Evolutionary conservation across 1,140 invertebrate genomes (phyloP).

Genomic region (Ruditapes philippinarum): DNA sequence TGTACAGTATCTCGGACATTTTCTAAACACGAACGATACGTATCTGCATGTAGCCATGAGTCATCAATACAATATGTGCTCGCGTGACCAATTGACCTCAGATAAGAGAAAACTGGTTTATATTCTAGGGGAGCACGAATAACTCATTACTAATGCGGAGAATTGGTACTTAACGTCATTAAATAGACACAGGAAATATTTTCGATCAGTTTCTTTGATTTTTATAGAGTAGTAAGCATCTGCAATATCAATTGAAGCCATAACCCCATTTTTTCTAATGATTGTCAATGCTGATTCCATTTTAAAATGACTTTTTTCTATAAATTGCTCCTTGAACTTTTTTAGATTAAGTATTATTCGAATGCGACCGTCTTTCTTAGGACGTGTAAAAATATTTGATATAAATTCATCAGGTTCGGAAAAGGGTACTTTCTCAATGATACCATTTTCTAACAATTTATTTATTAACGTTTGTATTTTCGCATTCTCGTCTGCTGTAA

Average conservation of each 20-base stretch:
- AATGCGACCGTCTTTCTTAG: no score
- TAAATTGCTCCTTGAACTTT: no score
- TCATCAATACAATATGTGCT: not conserved
- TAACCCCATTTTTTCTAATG: not conserved
- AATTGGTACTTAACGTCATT: constrained; percentile 5
- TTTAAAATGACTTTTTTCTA: constrained; percentile 5
- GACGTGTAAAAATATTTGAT: no score
- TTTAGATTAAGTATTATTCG: no score
- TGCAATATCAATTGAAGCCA: not conserved
- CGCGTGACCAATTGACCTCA: not conserved
- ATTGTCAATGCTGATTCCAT: not conserved
- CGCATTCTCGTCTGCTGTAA: not conserved
- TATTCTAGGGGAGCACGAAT: no score
- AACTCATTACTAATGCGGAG: not conserved
- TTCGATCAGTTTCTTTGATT: not conserved
- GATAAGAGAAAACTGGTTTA: no score
- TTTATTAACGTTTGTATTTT: not conserved
- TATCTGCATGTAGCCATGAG: not conserved
- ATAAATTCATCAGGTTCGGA: not conserved
- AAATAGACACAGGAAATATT: not conserved
- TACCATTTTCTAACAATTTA: not conserved
- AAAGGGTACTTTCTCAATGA: not conserved
- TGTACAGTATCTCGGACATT: constrained; percentile 17
- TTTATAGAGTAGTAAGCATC: constrained; percentile 3
- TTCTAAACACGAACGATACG: not conserved